A percentile compares a stretch with the other conserved stretches of the same genome.
Conservation (phyloP, 2,888 invertebrate species). For the Orchestes rusci region DNA sequence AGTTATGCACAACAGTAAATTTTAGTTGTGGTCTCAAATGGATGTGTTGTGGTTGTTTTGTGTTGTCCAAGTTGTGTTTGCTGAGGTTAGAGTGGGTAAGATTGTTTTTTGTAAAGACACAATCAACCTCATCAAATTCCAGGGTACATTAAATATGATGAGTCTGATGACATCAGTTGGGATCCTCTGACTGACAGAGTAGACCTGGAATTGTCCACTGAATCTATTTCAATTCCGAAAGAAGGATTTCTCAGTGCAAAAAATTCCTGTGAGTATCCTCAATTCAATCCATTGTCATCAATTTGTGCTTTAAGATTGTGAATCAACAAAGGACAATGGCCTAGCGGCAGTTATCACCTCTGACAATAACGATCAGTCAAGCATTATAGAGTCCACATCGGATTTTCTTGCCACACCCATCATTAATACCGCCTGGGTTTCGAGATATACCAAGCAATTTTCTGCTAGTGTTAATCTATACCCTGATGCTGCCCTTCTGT, state of each 20-base stretch:
- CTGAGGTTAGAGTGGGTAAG: too few species aligned
- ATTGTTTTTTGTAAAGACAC: too few species aligned
- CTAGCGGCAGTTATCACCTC: conserved; percentile 81
- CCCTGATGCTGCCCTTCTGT: conserved; percentile 48
- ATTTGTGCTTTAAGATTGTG: too few species aligned
- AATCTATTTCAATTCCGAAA: too few species aligned
- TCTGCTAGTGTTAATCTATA: conserved; percentile 28
- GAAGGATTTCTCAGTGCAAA: too few species aligned
- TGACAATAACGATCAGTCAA: conserved; percentile 52
- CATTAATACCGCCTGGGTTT: conserved; percentile 68
- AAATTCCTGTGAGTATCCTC: too few species aligned
- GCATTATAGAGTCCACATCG: conserved; percentile 76
- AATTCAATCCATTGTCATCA: too few species aligned
- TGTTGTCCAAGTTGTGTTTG: background rate
- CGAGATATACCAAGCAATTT: conserved; percentile 3
- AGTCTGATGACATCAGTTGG: too few species aligned
- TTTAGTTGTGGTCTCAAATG: background rate
- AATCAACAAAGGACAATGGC: conserved; percentile 44
- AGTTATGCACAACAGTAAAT: conserved; percentile 3
- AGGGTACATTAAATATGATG: too few species aligned
- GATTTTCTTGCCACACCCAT: conserved; percentile 81
- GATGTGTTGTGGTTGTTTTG: conserved; percentile 10
- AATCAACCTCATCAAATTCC: too few species aligned
- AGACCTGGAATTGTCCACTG: too few species aligned
- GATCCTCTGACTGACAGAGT: too few species aligned